A percentile compares a stretch with the other conserved stretches of the same genome.
These are phyloP conservation scores for Lasioglossum lativentre DNA, from an alignment of 2,888 invertebrate species.

Conservation along the genomic window DNA sequence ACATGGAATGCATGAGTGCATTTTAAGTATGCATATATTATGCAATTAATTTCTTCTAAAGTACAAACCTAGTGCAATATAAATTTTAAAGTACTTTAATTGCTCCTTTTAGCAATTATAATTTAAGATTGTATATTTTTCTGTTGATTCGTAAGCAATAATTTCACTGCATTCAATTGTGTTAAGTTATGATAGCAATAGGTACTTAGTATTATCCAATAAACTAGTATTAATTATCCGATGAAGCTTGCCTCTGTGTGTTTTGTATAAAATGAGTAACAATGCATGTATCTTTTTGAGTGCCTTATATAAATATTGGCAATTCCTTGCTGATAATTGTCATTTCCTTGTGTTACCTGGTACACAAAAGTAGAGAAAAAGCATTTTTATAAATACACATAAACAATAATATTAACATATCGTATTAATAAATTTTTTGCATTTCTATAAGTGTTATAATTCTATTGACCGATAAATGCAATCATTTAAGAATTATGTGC, in stretches of 20 bases:
- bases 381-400: constrained; percentile 23
- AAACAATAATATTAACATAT: constrained; percentile 13
- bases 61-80: constrained; percentile 7
- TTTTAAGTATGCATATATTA: constrained; percentile 26
- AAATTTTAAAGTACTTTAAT: not conserved
- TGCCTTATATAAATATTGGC: constrained; percentile 45
- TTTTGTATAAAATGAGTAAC: constrained; percentile 55
- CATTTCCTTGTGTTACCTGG: constrained; percentile 39
- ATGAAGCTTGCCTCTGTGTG: constrained; percentile 50
- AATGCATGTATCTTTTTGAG: constrained; percentile 64
- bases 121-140: not conserved
- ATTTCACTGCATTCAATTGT: constrained; percentile 14
- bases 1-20: constrained; percentile 47
- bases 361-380: constrained; percentile 28
- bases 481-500: not conserved
- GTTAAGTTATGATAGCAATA: constrained; percentile 39
- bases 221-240: constrained; percentile 38
- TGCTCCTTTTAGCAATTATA: not conserved
- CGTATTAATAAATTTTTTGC: not conserved
- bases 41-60: constrained; percentile 44
- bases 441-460: not conserved
- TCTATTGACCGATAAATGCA: not conserved
- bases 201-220: constrained; percentile 53
- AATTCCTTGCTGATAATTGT: constrained; percentile 47
- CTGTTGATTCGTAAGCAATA: not conserved